A percentile compares a stretch with the other conserved stretches of the same genome.
Conservation (phyloP, 1,140 invertebrate genomes). For the Scaptodrosophila lebanonensis region DNA sequence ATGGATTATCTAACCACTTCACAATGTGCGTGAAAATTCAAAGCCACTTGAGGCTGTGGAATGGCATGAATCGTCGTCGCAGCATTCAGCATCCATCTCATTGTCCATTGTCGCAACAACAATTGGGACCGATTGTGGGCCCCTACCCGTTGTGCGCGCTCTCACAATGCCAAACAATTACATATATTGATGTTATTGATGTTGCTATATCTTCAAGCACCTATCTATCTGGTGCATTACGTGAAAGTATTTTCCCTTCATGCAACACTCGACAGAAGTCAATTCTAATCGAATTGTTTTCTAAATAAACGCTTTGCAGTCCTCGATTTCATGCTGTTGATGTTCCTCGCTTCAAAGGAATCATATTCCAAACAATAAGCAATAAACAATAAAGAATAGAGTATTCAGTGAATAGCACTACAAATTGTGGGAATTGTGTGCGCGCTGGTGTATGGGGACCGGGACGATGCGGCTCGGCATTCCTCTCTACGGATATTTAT, state of each 20-base stretch:
- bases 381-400: slow-evolving; percentile 40
- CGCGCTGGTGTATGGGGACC: neutral
- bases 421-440: slow-evolving; percentile 62
- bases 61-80: slow-evolving; percentile 42
- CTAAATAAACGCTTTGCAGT: slow-evolving; percentile 45
- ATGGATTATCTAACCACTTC: slow-evolving; percentile 73
- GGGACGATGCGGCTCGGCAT: neutral
- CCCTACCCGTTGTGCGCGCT: no score
- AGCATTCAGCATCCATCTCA: slow-evolving; percentile 49
- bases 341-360: neutral
- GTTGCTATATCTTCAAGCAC: slow-evolving; percentile 12
- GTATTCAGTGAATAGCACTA: slow-evolving; percentile 27
- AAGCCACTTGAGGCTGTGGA: slow-evolving; percentile 41
- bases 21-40: slow-evolving; percentile 61
- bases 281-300: slow-evolving; percentile 74
- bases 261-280: slow-evolving; percentile 66
- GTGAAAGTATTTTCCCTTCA: slow-evolving; percentile 57
- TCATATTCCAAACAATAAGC: slow-evolving; percentile 6
- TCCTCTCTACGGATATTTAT: slow-evolving; percentile 16
- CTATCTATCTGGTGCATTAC: slow-evolving; percentile 22
- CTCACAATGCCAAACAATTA: slow-evolving; percentile 69
- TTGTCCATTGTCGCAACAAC: slow-evolving; percentile 32
- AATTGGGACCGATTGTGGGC: slow-evolving; percentile 5
- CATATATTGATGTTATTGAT: slow-evolving; percentile 57
- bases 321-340: neutral